Base-by-base conservation (phyloP, 2,888 invertebrate genomes). In the Eurytoma californica region DNA sequence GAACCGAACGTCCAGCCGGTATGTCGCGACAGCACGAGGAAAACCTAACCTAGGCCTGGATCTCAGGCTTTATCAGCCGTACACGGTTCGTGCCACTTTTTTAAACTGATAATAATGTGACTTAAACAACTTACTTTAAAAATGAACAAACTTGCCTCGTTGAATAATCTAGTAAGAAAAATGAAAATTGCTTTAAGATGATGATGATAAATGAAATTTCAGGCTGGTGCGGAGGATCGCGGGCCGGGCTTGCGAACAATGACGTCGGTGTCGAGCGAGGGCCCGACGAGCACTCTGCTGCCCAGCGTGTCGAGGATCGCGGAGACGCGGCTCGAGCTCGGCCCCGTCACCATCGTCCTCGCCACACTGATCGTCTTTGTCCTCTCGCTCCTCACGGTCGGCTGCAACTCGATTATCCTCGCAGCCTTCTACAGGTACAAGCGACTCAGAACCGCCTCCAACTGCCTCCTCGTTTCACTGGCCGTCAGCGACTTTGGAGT, bases 401-500 rank as follows among this genome's bases (percentile, higher is more conserved):
- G 92, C 82, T 92, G 93, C 69, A 94, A 94, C 85, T 91, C 92
- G 1, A 89, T 93, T 79, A 92, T 94, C 49, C 89, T 94, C 61
- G 90, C 92, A 9, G 92, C 93, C 1, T 92, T 93, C 87, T 92
- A 92, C 85, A 91, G 92, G 57, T 93, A 92, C 90, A 93, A 93
- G 85, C 90, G 93, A 72, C 90, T 94, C 61, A 90, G 93, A 82
- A 93, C 93, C 24, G 93, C 93, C 4, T 93, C 93, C 73, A 93
- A 94, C 87, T 93, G 92, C 84, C 90, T 94, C 72, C 90, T 94
- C 74, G 92, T 92, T 82, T 93, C 93, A 0, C 87, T 94, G 75
- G 93, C 93, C 3, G 90, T 92, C 55, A 92, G 93, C 14, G 94
- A 94, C 86, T 90, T 93, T 53, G 92, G 93, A 61, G 92, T 93